Conservation (phyloP, 1,140 invertebrate genomes). For the Eumeta japonica region DNA sequence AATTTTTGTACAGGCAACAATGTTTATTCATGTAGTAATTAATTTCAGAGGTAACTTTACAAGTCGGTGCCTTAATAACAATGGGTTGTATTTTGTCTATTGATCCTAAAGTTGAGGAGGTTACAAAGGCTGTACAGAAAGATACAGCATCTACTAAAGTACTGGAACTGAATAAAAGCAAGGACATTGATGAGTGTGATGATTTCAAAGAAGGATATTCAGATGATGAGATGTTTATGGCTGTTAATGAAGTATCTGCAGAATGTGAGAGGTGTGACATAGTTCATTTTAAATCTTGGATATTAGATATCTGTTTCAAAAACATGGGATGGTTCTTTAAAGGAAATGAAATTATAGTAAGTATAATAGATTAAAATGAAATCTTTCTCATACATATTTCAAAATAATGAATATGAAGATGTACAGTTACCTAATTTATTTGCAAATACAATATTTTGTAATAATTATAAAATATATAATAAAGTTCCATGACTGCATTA, state of each 20-base stretch:
- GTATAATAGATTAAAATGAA: conserved; percentile 10
- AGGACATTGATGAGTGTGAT: conserved; percentile 32
- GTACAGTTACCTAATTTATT: too few species aligned
- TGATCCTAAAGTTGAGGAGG: conserved; percentile 58
- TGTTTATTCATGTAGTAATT: too few species aligned
- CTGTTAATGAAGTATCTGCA: conserved; percentile 21
- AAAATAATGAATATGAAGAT: too few species aligned
- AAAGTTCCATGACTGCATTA: too few species aligned
- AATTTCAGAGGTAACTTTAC: conserved; percentile 59
- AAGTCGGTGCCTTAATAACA: conserved; percentile 74
- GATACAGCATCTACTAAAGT: conserved; percentile 18
- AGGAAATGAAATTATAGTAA: conserved; percentile 31
- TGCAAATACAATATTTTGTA: too few species aligned
- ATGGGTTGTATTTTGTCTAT: conserved; percentile 71
- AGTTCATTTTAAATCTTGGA: conserved; percentile 47
- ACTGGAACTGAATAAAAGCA: conserved; percentile 17
- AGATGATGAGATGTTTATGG: conserved; percentile 43
- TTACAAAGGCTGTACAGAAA: conserved; percentile 32
- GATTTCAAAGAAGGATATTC: conserved; percentile 50
- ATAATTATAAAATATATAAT: too few species aligned
- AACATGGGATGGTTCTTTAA: conserved; percentile 54
- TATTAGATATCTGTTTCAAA: conserved; percentile 56
- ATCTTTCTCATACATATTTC: conserved; percentile 2
- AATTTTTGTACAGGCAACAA: too few species aligned
- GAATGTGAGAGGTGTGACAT: conserved; percentile 18